Percentiles rank a stretch among this genome's conserved stretches.
phyloP scores from a whole-genome alignment of 2,113 vertebrate genomes.

The Sinocyclocheilus anshuiensis region DNA sequence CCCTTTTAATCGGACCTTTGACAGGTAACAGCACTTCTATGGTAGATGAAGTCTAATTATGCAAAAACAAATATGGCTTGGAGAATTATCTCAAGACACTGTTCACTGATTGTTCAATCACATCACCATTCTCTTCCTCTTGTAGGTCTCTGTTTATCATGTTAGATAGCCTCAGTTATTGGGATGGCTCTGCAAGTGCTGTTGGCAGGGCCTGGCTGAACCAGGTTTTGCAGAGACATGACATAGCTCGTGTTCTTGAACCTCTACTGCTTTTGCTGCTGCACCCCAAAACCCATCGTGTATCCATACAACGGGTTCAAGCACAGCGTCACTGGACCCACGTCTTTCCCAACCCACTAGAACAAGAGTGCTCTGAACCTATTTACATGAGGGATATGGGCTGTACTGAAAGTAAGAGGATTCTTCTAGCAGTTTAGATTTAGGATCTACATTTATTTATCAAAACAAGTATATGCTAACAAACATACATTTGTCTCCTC shows the following conservation, averaged over 20 bases:
- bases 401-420: conserved; percentile 80
- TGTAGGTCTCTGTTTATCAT: conserved; percentile 96
- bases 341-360: conserved; percentile 65
- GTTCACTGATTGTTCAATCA: neutral
- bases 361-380: conserved; percentile 61
- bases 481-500: conserved; percentile 29
- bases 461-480: neutral
- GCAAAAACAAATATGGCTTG: neutral
- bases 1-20: conserved; percentile 95
- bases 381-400: conserved; percentile 80
- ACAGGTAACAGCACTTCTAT: conserved; percentile 80
- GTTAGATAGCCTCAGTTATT: conserved; percentile 94
- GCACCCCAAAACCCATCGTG: conserved; percentile 96
- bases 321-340: conserved; percentile 88
- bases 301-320: conserved; percentile 95
- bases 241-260: conserved; percentile 94
- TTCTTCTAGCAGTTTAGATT: neutral
- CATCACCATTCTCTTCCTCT: neutral
- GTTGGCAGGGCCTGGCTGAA: conserved; percentile 96
- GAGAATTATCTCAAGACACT: no score
- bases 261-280: conserved; percentile 92
- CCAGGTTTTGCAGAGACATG: conserved; percentile 96
- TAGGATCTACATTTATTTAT: neutral
- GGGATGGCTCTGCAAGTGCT: conserved; percentile 92
- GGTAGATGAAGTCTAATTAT: neutral